These are phyloP conservation scores for Cydia splendana DNA, from an alignment of 1,140 invertebrate genomes.

Conservation along the genomic window DNA sequence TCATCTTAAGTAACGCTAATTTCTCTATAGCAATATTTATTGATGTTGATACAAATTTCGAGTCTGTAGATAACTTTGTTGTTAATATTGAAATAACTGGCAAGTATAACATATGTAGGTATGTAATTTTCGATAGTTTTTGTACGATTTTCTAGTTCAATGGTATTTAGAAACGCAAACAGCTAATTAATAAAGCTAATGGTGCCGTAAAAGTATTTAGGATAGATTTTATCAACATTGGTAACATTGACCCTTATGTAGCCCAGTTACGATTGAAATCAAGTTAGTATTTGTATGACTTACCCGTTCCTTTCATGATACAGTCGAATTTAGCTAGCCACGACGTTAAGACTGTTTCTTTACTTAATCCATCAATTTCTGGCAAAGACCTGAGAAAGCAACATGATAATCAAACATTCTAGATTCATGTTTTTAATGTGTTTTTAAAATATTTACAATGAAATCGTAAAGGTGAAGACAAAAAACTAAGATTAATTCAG, in stretches of 20 bases:
- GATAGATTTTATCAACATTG: slow-evolving; percentile 30
- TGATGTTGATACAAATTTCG: neutral
- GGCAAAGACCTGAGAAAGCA: slow-evolving; percentile 89
- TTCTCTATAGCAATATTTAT: neutral
- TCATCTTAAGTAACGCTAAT: neutral
- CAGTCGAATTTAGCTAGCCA: slow-evolving; percentile 99
- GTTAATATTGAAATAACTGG: neutral
- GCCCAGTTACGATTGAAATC: slow-evolving; percentile 28
- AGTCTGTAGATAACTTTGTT: neutral
- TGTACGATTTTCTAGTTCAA: neutral
- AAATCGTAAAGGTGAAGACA: no score
- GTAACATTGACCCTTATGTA: slow-evolving; percentile 29
- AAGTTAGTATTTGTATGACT: slow-evolving; percentile 41
- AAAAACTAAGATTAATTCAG: no score
- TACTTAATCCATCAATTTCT: slow-evolving; percentile 99
- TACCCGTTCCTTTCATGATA: slow-evolving; percentile 93
- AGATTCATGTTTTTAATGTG: no score
- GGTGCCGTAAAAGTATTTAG: slow-evolving; percentile 6
- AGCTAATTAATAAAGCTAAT: neutral
- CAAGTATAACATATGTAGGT: neutral
- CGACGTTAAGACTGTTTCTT: slow-evolving; percentile 98
- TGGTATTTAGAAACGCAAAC: slow-evolving; percentile 10
- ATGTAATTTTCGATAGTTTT: neutral
- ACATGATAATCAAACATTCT: neutral
- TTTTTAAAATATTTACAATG: no score